These are phyloP conservation scores for Colinus virginianus DNA, from an alignment of 2,113 vertebrate species.

Conservation along the genomic window DNA sequence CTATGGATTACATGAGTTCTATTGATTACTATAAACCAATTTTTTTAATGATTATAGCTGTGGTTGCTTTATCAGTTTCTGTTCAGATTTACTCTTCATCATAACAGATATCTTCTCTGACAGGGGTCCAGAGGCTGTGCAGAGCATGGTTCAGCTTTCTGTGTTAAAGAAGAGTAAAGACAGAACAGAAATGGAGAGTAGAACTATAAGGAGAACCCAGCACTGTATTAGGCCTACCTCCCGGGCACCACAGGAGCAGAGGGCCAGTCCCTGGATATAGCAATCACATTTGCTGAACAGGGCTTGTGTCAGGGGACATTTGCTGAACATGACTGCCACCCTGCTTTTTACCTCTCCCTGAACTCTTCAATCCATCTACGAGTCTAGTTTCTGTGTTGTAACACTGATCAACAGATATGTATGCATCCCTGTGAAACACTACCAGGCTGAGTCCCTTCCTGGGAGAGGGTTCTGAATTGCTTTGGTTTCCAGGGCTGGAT, in stretches of 20 bases:
- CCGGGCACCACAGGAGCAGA: background rate
- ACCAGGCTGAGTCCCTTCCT: background rate
- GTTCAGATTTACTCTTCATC: background rate
- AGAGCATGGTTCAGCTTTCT: background rate
- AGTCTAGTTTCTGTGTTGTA: background rate
- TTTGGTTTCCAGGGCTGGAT: constrained; percentile 39
- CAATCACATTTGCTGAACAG: background rate
- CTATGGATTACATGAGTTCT: background rate
- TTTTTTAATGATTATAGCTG: background rate
- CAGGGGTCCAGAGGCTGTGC: background rate
- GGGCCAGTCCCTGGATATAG: background rate
- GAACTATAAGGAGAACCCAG: background rate
- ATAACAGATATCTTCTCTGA: background rate
- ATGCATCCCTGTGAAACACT: constrained; percentile 19
- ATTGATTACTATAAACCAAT: background rate
- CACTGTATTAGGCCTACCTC: background rate
- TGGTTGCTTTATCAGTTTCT: background rate
- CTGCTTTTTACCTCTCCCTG: background rate
- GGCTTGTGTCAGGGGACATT: background rate
- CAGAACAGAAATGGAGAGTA: background rate
- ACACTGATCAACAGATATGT: constrained; percentile 31
- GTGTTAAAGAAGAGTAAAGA: background rate
- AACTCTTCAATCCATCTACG: constrained; percentile 6
- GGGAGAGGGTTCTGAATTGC: background rate
- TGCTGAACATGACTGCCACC: background rate